Conservation (phyloP, 2,797 vertebrate genomes). For the Premnoplex brunnescens region DNA sequence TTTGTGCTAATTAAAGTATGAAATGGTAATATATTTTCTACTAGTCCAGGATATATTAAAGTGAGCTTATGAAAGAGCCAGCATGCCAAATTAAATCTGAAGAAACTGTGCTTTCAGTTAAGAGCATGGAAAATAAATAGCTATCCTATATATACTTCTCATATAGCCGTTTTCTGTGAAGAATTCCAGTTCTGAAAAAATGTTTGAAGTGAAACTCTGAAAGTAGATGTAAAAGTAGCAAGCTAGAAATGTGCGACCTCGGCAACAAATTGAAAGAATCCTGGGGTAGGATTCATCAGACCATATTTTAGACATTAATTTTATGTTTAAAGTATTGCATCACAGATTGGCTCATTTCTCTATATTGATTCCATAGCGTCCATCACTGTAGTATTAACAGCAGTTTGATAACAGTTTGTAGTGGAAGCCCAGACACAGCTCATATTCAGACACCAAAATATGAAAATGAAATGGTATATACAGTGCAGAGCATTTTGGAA, state of each 20-base stretch:
- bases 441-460: not conserved
- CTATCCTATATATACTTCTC: not conserved
- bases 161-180: not conserved
- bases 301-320: not conserved
- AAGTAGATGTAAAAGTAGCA: not conserved
- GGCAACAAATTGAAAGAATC: not conserved
- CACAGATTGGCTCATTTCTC: not conserved
- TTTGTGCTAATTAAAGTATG: constrained; percentile 52
- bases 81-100: constrained; percentile 10
- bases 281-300: not conserved
- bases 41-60: constrained; percentile 22
- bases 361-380: not conserved
- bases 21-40: constrained; percentile 32
- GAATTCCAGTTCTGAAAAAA: not conserved
- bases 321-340: not conserved
- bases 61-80: not conserved
- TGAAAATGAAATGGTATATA: not conserved
- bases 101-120: constrained; percentile 20
- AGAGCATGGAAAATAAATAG: constrained; percentile 23
- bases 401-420: not conserved
- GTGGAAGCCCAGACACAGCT: not conserved
- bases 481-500: not conserved
- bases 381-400: not conserved
- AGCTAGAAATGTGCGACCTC: not conserved
- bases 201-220: not conserved